Base-by-base conservation (phyloP, 2,888 invertebrate genomes). In the Megastigmus dorsalis region DNA sequence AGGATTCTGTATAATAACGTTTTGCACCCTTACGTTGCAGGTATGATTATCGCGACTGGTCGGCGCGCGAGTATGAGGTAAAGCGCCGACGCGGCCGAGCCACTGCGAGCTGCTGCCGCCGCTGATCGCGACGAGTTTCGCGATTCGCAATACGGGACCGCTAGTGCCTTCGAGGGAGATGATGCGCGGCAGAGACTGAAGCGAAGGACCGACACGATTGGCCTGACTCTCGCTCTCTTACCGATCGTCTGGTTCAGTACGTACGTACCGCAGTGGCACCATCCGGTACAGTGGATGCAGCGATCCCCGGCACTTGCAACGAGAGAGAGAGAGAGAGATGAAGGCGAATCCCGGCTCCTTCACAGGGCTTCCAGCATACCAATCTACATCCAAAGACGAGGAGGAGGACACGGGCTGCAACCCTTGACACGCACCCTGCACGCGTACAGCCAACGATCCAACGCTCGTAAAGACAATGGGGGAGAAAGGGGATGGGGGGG, bases 151-250 rank as follows among this genome's bases (percentile, higher is more conserved):
- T 38, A 60, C 20, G 50, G 57, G 62, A 71, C 71, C 71, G 52
- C 60, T 60, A 69, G 76, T 76, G 76, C 76, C 76, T 76, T 76
- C n/a, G 41, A 55, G 9, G 26, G 52, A 26, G 52, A 59, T n/a
- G n/a, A n/a, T 43, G 60, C 50, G 54, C 60, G 65, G 54, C 54
- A 38, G 38, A 60, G 54, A 70, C 70, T 66, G 60, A 70, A 15
- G 45, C n/a, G 41, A 50, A 18, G 28, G 48, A 18, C 18, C 45
- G 30, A 41, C n/a, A 57, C 48, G 15, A 18, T 43, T n/a, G 59
- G 15, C 20, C 45, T 18, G 23, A 41, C 41, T 59, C 7, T 57
- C n/a, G n/a, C n/a, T n/a, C n/a, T n/a, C n/a, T n/a, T n/a, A n/a
- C n/a, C n/a, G n/a, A n/a, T n/a, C n/a, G n/a, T n/a, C n/a, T n/a